Base-by-base conservation (phyloP, 2,113 vertebrate genomes). In the Misgurnus anguillicaudatus region DNA sequence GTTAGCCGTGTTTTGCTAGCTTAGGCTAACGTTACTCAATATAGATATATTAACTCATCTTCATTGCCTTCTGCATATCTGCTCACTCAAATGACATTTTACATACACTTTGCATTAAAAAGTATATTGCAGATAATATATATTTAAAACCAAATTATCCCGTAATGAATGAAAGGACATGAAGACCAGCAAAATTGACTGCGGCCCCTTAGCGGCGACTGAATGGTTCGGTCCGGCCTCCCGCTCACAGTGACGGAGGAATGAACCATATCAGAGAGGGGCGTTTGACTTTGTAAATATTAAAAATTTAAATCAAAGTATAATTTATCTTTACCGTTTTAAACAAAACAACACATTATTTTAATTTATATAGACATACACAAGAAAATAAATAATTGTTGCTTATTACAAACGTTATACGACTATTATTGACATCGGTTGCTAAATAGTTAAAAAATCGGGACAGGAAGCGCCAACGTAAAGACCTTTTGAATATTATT, bases 1-100 rank as follows among this genome's bases (percentile, higher is more conserved):
- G 13, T 6, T 48, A 75, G 58, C 58, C 14, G 5, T 64, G 60
- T 76, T 64, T 39, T 16, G 73, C 73, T 76, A 76, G 73, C 73
- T 19, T 9, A 21, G 5, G 73, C 73, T 76, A 76, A 53, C 45
- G 11, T 16, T 6, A 45, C 42, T 10, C 14, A 51, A 1, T 19
- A 42, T 53, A 31, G 4, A 9, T n/a, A 19, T 38, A 53, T 13
- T 6, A n/a, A 53, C 73, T 76, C 61, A 76, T 60, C 73, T 64
- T 76, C 6, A 39, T 16, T 13, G 14, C 60, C 9, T 76, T 76
- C 60, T 76, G 73, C 61, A 64, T 39, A 62, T n/a, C 41, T 19
- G 1, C 57, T 51, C 16, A 39, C 61, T 38, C 21, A 21, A 8
- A 19, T 2, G 16, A 21, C 24, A 39, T 51, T 53, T 5, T 64